These are phyloP conservation scores for Nixonia krombeini DNA, from an alignment of 1,140 invertebrate species.

Conservation along the genomic window DNA sequence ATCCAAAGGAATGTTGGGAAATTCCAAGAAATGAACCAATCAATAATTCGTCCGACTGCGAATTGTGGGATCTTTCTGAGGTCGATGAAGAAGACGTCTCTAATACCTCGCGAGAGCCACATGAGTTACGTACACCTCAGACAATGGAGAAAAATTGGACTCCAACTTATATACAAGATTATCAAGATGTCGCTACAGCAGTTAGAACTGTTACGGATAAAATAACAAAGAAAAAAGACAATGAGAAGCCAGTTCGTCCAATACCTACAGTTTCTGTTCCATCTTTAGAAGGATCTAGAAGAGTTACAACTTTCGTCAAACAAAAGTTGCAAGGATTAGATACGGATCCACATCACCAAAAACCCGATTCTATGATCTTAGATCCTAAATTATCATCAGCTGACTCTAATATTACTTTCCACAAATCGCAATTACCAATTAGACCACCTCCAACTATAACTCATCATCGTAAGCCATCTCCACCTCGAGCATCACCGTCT, in stretches of 20 bases:
- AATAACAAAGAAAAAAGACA: slow-evolving; percentile 15
- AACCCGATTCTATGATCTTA: background rate
- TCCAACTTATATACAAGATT: slow-evolving; percentile 28
- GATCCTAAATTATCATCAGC: background rate
- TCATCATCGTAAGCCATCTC: background rate
- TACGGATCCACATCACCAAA: slow-evolving; percentile 6
- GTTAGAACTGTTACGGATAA: slow-evolving; percentile 30
- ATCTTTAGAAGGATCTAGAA: slow-evolving; percentile 47
- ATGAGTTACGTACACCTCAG: slow-evolving; percentile 2
- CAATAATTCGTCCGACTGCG: slow-evolving; percentile 2
- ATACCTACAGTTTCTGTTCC: slow-evolving; percentile 54
- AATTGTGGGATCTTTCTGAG: slow-evolving; percentile 9
- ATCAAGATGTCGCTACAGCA: slow-evolving; percentile 19
- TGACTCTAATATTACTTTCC: slow-evolving; percentile 6
- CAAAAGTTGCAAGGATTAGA: slow-evolving; percentile 1
- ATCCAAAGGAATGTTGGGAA: slow-evolving; percentile 19
- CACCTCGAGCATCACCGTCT: background rate
- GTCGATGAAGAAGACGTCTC: slow-evolving; percentile 33
- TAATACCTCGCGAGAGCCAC: slow-evolving; percentile 1
- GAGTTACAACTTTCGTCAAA: slow-evolving; percentile 3
- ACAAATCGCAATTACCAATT: no score
- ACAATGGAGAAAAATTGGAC: slow-evolving; percentile 35
- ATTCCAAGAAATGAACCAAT: slow-evolving; percentile 34
- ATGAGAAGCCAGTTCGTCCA: slow-evolving; percentile 20
- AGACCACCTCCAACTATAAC: no score